Evolutionary conservation across 2,797 vertebrate species (phyloP).

Genomic region (Diceros bicornis): DNA sequence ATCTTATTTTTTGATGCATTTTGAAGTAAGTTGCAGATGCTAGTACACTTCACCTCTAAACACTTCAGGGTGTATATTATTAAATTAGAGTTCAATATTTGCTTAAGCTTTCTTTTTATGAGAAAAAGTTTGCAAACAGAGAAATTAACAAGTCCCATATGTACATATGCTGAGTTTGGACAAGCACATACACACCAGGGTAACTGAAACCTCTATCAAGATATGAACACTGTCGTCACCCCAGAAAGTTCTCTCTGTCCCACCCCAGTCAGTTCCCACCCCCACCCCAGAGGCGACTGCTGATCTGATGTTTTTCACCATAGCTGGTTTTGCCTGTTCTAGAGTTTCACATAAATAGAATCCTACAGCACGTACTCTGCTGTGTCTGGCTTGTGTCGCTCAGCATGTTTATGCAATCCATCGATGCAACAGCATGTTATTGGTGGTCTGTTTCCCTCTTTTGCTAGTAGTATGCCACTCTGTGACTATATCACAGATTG

Average conservation of each 20-base stretch:
- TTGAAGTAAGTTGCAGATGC: background rate
- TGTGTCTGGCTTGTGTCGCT: background rate
- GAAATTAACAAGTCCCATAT: background rate
- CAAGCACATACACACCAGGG: background rate
- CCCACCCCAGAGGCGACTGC: background rate
- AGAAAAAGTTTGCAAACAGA: slow-evolving; percentile 56
- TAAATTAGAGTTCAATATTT: slow-evolving; percentile 53
- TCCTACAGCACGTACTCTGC: background rate
- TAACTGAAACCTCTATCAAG: background rate
- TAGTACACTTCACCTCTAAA: background rate
- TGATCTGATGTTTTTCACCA: background rate
- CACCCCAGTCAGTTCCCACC: too few relatives aligned
- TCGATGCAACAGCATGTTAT: fast-evolving
- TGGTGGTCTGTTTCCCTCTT: background rate
- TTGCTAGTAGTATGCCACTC: background rate
- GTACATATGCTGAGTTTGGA: background rate
- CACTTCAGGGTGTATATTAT: background rate
- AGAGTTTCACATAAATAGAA: background rate
- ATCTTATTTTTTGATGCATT: background rate
- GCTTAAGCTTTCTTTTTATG: background rate
- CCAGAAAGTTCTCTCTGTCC: background rate
- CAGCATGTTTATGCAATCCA: background rate
- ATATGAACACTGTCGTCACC: background rate
- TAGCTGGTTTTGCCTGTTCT: background rate
- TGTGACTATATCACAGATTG: background rate